Percentiles rank a stretch among this genome's conserved stretches.
Evolutionary conservation across 2,888 invertebrate genomes (phyloP).

Genomic region (Pteria penguin): DNA sequence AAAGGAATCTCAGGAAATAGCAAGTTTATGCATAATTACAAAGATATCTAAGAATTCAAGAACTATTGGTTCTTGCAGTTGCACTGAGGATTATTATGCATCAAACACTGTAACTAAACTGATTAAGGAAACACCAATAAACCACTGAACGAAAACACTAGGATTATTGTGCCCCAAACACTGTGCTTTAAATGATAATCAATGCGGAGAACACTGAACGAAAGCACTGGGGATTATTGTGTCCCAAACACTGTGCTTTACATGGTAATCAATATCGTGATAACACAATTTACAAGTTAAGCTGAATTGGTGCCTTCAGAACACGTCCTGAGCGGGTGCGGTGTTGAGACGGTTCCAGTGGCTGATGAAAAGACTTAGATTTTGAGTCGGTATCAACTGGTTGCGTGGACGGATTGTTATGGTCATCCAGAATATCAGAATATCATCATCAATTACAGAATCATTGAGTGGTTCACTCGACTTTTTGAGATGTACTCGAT

Average conservation of each 20-base stretch:
- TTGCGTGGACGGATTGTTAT: background rate
- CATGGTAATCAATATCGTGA: background rate
- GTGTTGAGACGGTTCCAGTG: background rate
- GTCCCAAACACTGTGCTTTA: constrained; percentile 14
- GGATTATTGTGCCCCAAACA: no score
- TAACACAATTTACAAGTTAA: constrained; percentile 15
- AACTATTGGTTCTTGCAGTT: constrained; percentile 10
- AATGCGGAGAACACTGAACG: no score
- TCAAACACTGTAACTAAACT: constrained; percentile 4
- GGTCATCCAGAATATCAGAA: background rate
- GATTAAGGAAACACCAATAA: background rate
- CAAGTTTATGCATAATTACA: no score
- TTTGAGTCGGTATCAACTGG: no score
- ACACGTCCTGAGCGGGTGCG: constrained; percentile 15
- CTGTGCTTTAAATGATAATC: no score
- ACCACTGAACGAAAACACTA: no score
- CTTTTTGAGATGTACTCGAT: constrained; percentile 31
- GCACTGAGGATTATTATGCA: constrained; percentile 24
- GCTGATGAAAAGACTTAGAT: no score
- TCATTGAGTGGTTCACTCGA: no score
- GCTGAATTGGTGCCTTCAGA: constrained; percentile 13
- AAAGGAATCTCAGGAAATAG: no score
- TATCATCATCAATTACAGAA: no score
- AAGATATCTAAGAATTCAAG: no score
- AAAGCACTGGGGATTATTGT: constrained; percentile 20